Evolutionary conservation across 2,113 vertebrate species (phyloP).

Genomic region (Bagarius yarrelli): DNA sequence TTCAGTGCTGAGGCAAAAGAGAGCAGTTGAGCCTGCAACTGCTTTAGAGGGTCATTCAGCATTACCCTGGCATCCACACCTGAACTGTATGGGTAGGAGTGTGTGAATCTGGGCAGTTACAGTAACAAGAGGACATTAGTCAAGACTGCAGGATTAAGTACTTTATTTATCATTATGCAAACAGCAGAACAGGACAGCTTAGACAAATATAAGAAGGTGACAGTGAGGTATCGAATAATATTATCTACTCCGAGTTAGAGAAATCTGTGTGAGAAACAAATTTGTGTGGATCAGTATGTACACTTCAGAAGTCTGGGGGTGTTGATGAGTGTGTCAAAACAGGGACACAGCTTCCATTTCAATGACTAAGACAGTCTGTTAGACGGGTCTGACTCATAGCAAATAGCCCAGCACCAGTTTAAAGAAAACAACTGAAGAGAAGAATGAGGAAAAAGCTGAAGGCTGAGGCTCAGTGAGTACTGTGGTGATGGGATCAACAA

Average conservation of each 20-base stretch:
- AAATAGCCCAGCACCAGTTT: slow-evolving; percentile 10
- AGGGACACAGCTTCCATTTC: slow-evolving; percentile 14
- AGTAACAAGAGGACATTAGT: not conserved
- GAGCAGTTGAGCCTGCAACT: slow-evolving; percentile 5
- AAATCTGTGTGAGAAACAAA: not conserved
- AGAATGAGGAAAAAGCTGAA: slow-evolving; percentile 20
- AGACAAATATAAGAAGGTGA: slow-evolving; percentile 1
- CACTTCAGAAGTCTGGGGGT: slow-evolving; percentile 12
- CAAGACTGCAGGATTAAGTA: not conserved
- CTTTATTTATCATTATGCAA: slow-evolving; percentile 5
- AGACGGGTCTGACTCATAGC: slow-evolving; percentile 33
- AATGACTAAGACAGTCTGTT: slow-evolving; percentile 40
- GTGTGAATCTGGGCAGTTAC: not conserved
- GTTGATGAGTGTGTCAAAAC: slow-evolving; percentile 7
- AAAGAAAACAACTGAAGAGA: slow-evolving; percentile 23
- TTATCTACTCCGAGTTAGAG: slow-evolving; percentile 11
- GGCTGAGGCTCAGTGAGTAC: not conserved
- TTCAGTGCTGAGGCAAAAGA: not conserved
- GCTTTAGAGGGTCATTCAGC: slow-evolving; percentile 17
- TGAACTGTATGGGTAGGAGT: not conserved
- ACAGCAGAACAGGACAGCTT: not conserved
- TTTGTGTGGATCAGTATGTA: slow-evolving; percentile 13
- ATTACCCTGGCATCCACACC: slow-evolving; percentile 17
- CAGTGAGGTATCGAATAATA: not conserved
- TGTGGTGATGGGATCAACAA: not conserved